phyloP scores from a whole-genome alignment of 1,140 invertebrate species.

The Anthonomus grandis region DNA sequence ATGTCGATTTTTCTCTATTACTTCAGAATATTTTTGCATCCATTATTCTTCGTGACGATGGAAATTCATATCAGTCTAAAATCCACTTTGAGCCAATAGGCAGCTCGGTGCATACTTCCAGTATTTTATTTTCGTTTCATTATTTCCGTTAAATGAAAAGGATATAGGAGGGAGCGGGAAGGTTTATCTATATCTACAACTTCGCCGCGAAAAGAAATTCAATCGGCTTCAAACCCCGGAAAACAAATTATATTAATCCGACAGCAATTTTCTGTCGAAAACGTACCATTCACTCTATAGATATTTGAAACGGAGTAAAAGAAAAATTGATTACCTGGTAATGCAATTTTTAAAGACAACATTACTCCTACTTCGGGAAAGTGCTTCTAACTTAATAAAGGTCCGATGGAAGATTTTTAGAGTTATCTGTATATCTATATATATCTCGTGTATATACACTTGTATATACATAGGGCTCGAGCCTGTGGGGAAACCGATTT shows the following conservation, averaged over 20 bases:
- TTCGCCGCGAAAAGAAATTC: constrained; percentile 13
- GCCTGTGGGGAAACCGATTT: constrained; percentile 9
- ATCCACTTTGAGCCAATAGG: not conserved
- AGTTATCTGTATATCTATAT: constrained; percentile 13
- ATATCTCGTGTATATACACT: too few relatives aligned
- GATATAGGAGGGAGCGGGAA: not conserved
- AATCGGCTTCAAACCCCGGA: constrained; percentile 16
- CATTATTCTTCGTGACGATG: too few relatives aligned
- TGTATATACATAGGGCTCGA: too few relatives aligned
- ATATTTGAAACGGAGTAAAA: constrained; percentile 20
- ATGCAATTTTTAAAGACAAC: constrained; percentile 24
- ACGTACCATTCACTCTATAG: too few relatives aligned
- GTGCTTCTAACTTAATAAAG: constrained; percentile 21
- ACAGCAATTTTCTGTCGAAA: constrained; percentile 22
- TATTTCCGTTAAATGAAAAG: constrained; percentile 18
- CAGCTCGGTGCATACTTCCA: too few relatives aligned
- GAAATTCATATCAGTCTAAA: not conserved
- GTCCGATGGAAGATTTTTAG: constrained; percentile 20
- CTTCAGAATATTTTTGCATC: not conserved
- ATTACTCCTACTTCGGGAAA: constrained; percentile 20
- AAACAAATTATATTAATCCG: constrained; percentile 24
- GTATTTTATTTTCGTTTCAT: constrained; percentile 12
- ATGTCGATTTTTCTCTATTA: not conserved
- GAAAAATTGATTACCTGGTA: constrained; percentile 25
- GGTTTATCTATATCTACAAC: constrained; percentile 8